A percentile compares a stretch with the other conserved stretches of the same genome.
Conservation (phyloP, 2,113 vertebrate genomes). For the Brevimyrus niger region DNA sequence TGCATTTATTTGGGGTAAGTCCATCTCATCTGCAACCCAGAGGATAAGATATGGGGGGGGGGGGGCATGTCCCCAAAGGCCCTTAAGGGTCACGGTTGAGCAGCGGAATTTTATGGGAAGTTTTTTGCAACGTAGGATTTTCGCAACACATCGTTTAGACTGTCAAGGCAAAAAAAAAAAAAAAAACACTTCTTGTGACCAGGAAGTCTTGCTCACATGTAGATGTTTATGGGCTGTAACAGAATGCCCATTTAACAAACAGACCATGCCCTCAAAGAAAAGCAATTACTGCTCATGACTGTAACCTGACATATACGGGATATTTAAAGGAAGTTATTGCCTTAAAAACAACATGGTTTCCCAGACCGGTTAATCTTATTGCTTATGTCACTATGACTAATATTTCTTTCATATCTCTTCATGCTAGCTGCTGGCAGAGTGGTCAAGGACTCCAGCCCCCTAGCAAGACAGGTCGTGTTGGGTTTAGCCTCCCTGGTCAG, state of each 20-base stretch:
- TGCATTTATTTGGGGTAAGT: slow-evolving; percentile 2
- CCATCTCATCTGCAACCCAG: neutral
- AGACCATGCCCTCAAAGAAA: neutral
- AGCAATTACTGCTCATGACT: neutral
- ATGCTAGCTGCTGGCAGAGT: neutral
- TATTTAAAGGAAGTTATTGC: neutral
- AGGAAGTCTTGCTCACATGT: neutral
- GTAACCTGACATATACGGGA: neutral
- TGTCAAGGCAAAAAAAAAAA: neutral
- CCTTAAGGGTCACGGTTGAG: neutral
- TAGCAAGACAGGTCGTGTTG: neutral
- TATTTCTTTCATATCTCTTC: neutral
- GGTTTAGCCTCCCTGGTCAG: neutral
- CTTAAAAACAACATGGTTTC: neutral
- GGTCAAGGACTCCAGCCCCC: neutral
- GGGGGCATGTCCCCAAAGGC: neutral
- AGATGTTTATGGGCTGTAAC: neutral
- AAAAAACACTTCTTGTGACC: neutral
- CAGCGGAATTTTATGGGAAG: neutral
- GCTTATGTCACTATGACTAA: neutral
- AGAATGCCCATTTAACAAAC: neutral
- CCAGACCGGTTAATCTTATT: neutral
- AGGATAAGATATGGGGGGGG: neutral
- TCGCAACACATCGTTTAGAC: neutral
- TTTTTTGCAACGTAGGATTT: neutral